Evolutionary conservation across 2,888 invertebrate species (phyloP).

Genomic region (Drosophila suboccidentalis): DNA sequence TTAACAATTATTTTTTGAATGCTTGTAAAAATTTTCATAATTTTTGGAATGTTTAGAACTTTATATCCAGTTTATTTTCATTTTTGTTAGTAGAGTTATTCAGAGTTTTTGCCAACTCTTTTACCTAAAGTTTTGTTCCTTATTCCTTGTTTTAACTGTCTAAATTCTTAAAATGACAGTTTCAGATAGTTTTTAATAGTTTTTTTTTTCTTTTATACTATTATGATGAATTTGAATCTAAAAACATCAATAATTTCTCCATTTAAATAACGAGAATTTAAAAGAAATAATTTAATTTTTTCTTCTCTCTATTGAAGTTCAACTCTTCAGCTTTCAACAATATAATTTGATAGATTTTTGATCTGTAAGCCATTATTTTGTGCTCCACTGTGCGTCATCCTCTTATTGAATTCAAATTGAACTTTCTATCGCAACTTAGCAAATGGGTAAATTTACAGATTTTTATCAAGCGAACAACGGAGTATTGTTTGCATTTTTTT

Average conservation of each 20-base stretch:
- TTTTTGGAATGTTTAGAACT: too few relatives aligned
- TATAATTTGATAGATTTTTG: constrained; percentile 1
- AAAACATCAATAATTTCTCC: not conserved
- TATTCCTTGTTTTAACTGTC: not conserved
- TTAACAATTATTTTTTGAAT: too few relatives aligned
- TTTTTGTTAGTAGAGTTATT: too few relatives aligned
- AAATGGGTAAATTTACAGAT: constrained; percentile 71
- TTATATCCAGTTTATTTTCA: too few relatives aligned
- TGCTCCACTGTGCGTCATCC: constrained; percentile 41
- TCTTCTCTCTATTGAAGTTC: not conserved
- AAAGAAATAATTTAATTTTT: not conserved
- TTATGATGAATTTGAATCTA: not conserved
- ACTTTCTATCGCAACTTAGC: constrained; percentile 65
- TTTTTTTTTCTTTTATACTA: not conserved
- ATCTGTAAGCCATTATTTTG: not conserved
- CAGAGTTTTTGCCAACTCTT: too few relatives aligned
- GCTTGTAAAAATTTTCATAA: too few relatives aligned
- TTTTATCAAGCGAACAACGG: constrained; percentile 60
- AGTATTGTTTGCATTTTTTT: constrained; percentile 41
- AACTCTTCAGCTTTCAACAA: not conserved
- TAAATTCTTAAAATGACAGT: too few relatives aligned
- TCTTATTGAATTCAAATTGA: constrained; percentile 65
- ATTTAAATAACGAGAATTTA: not conserved
- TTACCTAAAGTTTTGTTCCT: not conserved
- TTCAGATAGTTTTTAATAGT: not conserved